Percentiles rank a stretch among this genome's conserved stretches.
These are phyloP conservation scores for Nomada fabriciana DNA, from an alignment of 2,888 invertebrate species.

Conservation along the genomic window DNA sequence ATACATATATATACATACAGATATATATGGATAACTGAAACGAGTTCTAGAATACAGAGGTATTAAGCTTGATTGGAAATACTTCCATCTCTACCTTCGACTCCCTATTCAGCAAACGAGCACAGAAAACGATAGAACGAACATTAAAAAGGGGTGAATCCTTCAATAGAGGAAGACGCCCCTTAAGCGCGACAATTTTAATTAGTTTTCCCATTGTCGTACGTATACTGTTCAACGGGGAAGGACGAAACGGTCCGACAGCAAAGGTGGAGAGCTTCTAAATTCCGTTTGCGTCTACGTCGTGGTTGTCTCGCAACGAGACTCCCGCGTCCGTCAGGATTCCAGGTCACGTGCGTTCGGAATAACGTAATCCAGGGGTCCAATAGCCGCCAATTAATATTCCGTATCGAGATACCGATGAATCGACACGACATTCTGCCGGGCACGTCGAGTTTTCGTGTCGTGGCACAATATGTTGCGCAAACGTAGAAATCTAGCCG, in stretches of 20 bases:
- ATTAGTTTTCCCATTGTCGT: constrained; percentile 20
- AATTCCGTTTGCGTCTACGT: constrained; percentile 58
- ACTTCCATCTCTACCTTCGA: background rate
- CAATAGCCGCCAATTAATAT: constrained; percentile 72
- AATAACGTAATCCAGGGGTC: constrained; percentile 70
- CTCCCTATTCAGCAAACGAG: background rate
- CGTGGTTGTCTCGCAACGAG: constrained; percentile 53
- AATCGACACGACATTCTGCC: constrained; percentile 57
- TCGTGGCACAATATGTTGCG: constrained; percentile 41
- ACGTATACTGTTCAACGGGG: background rate
- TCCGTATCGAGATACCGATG: constrained; percentile 67
- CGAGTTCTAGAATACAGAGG: background rate
- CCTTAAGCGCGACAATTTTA: constrained; percentile 9
- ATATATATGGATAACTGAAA: background rate
- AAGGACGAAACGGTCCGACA: background rate
- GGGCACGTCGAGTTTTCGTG: constrained; percentile 59
- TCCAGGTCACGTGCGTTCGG: constrained; percentile 66
- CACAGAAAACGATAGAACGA: background rate
- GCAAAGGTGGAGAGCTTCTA: constrained; percentile 22
- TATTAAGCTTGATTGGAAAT: constrained; percentile 11
- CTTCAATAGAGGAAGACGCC: background rate
- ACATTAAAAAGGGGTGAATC: background rate
- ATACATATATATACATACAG: no score
- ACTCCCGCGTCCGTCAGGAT: constrained; percentile 52
- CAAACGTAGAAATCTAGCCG: constrained; percentile 48